phyloP scores from a whole-genome alignment of 2,888 invertebrate genomes.

The Mayetiola destructor region DNA sequence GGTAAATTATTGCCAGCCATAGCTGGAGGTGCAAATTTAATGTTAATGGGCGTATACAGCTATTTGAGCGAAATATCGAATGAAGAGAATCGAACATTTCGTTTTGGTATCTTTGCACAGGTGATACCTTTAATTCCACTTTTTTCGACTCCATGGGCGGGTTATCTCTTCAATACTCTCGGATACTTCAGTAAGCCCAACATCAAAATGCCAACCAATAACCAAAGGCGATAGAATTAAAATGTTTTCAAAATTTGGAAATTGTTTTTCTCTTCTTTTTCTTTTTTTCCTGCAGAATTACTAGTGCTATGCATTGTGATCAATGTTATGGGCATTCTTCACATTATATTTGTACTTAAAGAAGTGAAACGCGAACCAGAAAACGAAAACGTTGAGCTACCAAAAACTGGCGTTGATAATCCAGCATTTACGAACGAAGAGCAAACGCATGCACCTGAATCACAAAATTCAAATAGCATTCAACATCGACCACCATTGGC shows the following conservation, averaged over 20 bases:
- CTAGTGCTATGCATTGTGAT: slow-evolving; percentile 29
- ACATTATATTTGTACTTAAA: slow-evolving; percentile 30
- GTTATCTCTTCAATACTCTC: slow-evolving; percentile 26
- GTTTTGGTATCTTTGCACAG: slow-evolving; percentile 34
- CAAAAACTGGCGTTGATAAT: slow-evolving; percentile 17
- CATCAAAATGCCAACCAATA: too few species aligned
- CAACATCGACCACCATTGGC: neutral
- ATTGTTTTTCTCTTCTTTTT: neutral
- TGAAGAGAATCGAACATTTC: slow-evolving; percentile 32
- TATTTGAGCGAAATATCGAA: slow-evolving; percentile 33
- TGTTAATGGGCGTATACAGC: slow-evolving; percentile 33
- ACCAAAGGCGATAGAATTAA: too few species aligned
- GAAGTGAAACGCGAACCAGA: slow-evolving; percentile 22
- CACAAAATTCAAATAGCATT: neutral
- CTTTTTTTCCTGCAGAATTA: slow-evolving; percentile 27
- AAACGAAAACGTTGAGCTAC: neutral
- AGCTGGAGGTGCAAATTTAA: slow-evolving; percentile 31
- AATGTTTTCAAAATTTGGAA: too few species aligned
- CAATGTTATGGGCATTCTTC: slow-evolving; percentile 30
- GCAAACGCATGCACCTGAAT: neutral
- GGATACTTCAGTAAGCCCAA: slow-evolving; percentile 31
- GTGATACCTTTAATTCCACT: slow-evolving; percentile 29
- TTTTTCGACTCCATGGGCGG: slow-evolving; percentile 30
- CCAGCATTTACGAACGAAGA: slow-evolving; percentile 16
- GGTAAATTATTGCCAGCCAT: slow-evolving; percentile 32